Evolutionary conservation across 2,113 vertebrate genomes (phyloP).

Genomic region (Smithornis capensis): DNA sequence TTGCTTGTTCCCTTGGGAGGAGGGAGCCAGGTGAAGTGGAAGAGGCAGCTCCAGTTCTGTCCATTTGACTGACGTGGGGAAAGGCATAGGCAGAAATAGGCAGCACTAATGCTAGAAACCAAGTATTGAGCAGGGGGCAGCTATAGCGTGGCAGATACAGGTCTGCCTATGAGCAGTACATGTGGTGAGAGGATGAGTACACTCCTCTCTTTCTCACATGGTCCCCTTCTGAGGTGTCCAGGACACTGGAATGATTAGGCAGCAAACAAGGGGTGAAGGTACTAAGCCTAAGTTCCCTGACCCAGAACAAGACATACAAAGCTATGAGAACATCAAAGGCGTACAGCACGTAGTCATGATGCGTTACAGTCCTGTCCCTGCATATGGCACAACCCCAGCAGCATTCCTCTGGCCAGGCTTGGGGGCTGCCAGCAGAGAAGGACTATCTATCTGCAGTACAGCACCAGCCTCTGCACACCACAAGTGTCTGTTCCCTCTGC

Average conservation of each 20-base stretch:
- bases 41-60: slow-evolving; percentile 68
- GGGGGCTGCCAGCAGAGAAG: background rate
- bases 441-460: background rate
- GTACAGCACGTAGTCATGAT: background rate
- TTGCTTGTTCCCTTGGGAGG: slow-evolving; percentile 29
- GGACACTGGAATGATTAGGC: slow-evolving; percentile 57
- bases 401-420: background rate
- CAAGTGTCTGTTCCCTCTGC: background rate
- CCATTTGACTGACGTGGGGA: slow-evolving; percentile 46
- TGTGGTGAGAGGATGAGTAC: background rate
- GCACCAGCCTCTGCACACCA: background rate
- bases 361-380: background rate
- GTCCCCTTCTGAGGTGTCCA: slow-evolving; percentile 43
- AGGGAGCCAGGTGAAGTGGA: slow-evolving; percentile 46
- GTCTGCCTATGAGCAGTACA: background rate
- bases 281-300: slow-evolving; percentile 43
- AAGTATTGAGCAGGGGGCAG: background rate
- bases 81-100: slow-evolving; percentile 48
- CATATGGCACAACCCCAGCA: background rate
- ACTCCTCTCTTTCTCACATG: background rate
- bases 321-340: slow-evolving; percentile 33
- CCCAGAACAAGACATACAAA: slow-evolving; percentile 40
- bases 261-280: slow-evolving; percentile 49
- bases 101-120: slow-evolving; percentile 16
- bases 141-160: background rate